Percentiles rank a stretch among this genome's conserved stretches.
These are phyloP conservation scores for Rhincodon typus DNA, from an alignment of 2,797 vertebrate genomes.

Conservation along the genomic window DNA sequence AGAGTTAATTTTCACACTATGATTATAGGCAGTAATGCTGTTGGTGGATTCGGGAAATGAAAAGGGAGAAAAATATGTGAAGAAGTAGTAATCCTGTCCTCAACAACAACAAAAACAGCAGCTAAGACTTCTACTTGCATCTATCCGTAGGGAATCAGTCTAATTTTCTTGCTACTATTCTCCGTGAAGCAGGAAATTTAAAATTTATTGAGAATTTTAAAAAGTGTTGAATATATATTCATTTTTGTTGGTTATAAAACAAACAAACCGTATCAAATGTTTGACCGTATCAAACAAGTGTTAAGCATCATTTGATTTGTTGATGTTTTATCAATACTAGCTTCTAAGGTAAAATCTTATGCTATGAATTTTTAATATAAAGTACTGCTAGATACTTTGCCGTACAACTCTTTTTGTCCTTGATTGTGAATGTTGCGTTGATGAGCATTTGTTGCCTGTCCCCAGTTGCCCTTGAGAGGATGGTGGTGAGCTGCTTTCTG, in stretches of 20 bases:
- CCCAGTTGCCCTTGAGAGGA: no score
- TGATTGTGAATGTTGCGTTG: no score
- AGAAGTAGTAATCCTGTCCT: background rate
- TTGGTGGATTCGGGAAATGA: background rate
- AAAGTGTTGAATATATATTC: background rate
- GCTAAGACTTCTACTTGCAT: background rate
- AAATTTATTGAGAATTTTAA: background rate
- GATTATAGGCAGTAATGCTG: background rate
- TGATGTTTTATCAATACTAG: background rate
- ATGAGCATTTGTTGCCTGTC: no score
- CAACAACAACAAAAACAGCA: background rate
- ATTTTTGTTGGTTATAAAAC: background rate
- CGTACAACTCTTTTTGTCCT: no score
- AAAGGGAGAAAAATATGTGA: background rate
- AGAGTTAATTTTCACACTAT: background rate
- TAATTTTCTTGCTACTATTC: constrained; percentile 1
- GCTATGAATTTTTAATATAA: background rate
- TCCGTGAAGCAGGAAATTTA: background rate
- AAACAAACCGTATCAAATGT: no score
- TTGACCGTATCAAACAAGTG: background rate
- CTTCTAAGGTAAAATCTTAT: background rate
- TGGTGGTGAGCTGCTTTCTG: no score
- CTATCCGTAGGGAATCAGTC: background rate
- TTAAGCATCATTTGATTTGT: background rate
- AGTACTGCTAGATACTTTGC: background rate